Conservation (phyloP, 92 coral and sea anemone species). For the Isaurus tuberculatus region DNA sequence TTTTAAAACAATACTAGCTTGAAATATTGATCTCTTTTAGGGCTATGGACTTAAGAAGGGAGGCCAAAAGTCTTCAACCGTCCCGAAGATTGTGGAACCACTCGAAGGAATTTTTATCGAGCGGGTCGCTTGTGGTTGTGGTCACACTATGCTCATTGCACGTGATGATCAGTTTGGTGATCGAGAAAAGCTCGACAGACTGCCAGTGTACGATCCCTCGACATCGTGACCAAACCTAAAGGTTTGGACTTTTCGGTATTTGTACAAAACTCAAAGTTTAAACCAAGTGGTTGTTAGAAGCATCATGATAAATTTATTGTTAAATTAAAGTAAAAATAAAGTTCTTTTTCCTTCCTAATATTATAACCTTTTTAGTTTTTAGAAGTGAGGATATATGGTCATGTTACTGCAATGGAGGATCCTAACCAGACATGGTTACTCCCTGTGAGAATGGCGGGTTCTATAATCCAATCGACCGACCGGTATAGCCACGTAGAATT, state of each 20-base stretch:
- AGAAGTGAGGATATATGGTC: not conserved
- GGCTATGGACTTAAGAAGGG: slow-evolving; percentile 84
- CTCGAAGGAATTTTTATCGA: slow-evolving; percentile 81
- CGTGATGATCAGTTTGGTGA: slow-evolving; percentile 78
- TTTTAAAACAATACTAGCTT: not conserved
- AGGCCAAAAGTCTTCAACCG: slow-evolving; percentile 81
- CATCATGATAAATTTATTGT: too few species aligned
- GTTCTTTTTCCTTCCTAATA: too few species aligned
- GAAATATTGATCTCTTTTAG: slow-evolving; percentile 22
- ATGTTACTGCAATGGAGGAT: not conserved
- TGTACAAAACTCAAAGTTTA: not conserved
- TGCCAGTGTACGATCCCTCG: slow-evolving; percentile 80
- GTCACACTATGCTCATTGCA: slow-evolving; percentile 84
- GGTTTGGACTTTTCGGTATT: not conserved
- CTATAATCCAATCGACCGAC: not conserved
- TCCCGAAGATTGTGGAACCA: slow-evolving; percentile 87
- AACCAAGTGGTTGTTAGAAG: too few species aligned
- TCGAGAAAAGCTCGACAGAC: slow-evolving; percentile 65
- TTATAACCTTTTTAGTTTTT: not conserved
- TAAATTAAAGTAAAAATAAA: too few species aligned
- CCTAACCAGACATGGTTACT: not conserved
- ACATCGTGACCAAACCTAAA: slow-evolving; percentile 11
- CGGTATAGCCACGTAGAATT: too few species aligned
- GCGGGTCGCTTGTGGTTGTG: slow-evolving; percentile 79
- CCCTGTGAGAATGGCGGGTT: not conserved